These are phyloP conservation scores for Blera fallax DNA, from an alignment of 2,888 invertebrate species.

Conservation along the genomic window DNA sequence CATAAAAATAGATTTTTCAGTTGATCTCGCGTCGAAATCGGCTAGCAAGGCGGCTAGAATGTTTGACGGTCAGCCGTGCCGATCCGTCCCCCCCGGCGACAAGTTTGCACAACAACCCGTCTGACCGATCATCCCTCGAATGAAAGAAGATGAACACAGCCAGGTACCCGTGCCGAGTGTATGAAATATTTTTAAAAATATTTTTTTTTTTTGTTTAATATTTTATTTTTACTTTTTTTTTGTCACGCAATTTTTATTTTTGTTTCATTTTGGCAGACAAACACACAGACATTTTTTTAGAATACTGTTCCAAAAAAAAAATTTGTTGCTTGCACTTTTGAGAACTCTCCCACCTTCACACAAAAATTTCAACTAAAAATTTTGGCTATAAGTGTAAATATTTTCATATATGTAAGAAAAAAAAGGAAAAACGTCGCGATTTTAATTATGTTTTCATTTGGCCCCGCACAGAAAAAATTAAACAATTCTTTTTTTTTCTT, in stretches of 20 bases:
- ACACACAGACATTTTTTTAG: background rate
- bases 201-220: constrained; percentile 2
- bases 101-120: constrained; percentile 58
- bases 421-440: no score
- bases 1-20: constrained; percentile 56
- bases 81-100: constrained; percentile 4
- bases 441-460: constrained; percentile 23
- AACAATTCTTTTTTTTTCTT: constrained; percentile 7
- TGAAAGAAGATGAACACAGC: constrained; percentile 10
- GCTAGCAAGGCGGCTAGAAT: constrained; percentile 35
- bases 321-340: background rate
- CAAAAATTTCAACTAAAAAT: background rate
- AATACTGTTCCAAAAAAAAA: background rate
- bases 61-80: constrained; percentile 55
- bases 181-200: constrained; percentile 27
- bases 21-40: constrained; percentile 51
- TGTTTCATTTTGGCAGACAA: constrained; percentile 1
- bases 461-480: background rate
- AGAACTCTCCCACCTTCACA: constrained; percentile 15
- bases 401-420: background rate
- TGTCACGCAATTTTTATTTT: constrained; percentile 7
- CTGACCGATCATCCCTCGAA: constrained; percentile 30
- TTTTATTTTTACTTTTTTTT: constrained; percentile 6
- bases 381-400: background rate
- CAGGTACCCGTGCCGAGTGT: background rate